These are phyloP conservation scores for Chionoecetes opilio DNA, from an alignment of 1,140 invertebrate genomes.

Conservation along the genomic window DNA sequence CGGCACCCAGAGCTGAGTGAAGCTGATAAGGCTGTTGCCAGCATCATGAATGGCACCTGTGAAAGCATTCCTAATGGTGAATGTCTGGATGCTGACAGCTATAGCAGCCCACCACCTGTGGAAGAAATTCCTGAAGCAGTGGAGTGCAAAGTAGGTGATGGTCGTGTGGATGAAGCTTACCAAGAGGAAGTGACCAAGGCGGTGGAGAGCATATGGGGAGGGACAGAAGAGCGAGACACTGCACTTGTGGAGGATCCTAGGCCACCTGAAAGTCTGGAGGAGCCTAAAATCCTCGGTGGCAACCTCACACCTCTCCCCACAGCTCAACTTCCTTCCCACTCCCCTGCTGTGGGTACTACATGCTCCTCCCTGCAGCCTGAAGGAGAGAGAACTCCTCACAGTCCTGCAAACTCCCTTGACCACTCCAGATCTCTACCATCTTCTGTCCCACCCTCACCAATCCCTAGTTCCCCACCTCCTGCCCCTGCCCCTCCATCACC, in stretches of 20 bases:
- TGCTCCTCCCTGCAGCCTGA: constrained; percentile 57
- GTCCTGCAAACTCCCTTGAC: constrained; percentile 67
- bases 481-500: constrained; percentile 76
- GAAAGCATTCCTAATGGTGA: constrained; percentile 57
- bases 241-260: constrained; percentile 49
- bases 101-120: constrained; percentile 57
- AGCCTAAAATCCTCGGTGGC: constrained; percentile 69
- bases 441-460: constrained; percentile 65
- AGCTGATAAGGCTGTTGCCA: constrained; percentile 80
- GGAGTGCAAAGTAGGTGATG: constrained; percentile 74
- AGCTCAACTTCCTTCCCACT: constrained; percentile 30
- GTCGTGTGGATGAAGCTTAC: constrained; percentile 78
- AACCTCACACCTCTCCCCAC: constrained; percentile 41
- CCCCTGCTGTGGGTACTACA: constrained; percentile 61
- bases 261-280: constrained; percentile 67
- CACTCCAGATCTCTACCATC: constrained; percentile 66
- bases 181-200: constrained; percentile 80
- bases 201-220: constrained; percentile 80
- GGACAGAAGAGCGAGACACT: constrained; percentile 71
- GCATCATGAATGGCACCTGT: constrained; percentile 79
- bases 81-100: constrained; percentile 67
- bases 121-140: constrained; percentile 67
- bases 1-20: constrained; percentile 77
- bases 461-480: constrained; percentile 68
- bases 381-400: constrained; percentile 49